phyloP scores from a whole-genome alignment of 2,113 vertebrate species.

The Odocoileus hemionus region DNA sequence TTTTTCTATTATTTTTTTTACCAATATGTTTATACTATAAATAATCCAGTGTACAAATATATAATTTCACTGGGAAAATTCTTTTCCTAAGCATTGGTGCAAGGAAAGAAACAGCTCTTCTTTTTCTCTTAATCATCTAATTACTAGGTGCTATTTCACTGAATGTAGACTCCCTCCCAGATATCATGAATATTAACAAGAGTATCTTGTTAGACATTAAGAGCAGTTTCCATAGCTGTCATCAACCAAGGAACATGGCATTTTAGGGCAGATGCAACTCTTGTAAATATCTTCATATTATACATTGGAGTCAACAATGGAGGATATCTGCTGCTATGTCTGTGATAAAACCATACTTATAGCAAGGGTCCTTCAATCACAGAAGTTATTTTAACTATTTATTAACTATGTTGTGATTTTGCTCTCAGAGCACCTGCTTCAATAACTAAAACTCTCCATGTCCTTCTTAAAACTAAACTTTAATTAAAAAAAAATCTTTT shows the following conservation, averaged over 20 bases:
- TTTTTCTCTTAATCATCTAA: not conserved
- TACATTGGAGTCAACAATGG: no score
- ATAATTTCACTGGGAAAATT: not conserved
- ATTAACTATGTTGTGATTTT: not conserved
- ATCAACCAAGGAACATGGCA: no score
- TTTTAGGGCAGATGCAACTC: not conserved
- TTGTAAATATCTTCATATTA: not conserved
- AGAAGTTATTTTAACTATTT: not conserved
- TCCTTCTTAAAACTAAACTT: not conserved
- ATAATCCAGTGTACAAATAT: not conserved
- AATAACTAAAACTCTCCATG: not conserved
- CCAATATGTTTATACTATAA: not conserved
- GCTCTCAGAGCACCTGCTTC: not conserved
- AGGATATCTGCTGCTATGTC: not conserved
- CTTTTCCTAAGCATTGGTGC: not conserved
- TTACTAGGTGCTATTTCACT: not conserved
- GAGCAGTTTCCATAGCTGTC: not conserved
- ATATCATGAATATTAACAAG: not conserved
- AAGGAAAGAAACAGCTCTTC: not conserved
- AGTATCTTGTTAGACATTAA: not conserved
- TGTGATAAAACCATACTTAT: no score
- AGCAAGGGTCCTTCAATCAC: not conserved
- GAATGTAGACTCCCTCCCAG: not conserved
- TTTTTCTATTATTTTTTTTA: not conserved
- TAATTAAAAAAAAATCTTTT: not conserved